Percentiles rank a stretch among this genome's conserved stretches.
Conservation (phyloP, 2,888 invertebrate genomes). For the Synergus gifuensis region DNA sequence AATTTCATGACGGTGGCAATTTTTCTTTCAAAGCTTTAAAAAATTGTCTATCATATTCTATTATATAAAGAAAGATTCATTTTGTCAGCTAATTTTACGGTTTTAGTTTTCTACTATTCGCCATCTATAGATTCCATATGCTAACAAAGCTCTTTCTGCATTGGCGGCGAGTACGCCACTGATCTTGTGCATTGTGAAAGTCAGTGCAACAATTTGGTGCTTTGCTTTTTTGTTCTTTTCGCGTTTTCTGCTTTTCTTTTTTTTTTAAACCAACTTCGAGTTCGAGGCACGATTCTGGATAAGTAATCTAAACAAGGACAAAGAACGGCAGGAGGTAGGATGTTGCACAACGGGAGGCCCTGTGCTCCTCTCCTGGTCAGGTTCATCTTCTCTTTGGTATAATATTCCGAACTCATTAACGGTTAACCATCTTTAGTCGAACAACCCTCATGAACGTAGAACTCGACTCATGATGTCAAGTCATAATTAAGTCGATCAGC, state of each 20-base stretch:
- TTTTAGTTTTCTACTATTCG: background rate
- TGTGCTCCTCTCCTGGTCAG: conserved; percentile 58
- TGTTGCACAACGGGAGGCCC: conserved; percentile 64
- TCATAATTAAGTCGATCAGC: conserved; percentile 66
- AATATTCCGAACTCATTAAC: conserved; percentile 68
- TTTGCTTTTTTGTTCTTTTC: background rate
- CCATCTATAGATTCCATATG: background rate
- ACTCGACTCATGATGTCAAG: conserved; percentile 45
- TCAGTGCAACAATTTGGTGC: background rate
- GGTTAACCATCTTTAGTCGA: conserved; percentile 65
- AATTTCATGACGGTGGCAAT: too few relatives aligned
- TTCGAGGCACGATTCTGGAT: conserved; percentile 44
- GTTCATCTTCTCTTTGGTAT: conserved; percentile 51
- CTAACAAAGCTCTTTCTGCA: background rate
- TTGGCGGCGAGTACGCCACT: background rate
- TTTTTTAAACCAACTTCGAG: conserved; percentile 37
- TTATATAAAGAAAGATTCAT: background rate
- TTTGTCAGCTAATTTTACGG: background rate
- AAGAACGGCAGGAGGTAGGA: conserved; percentile 69
- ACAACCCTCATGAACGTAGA: conserved; percentile 48
- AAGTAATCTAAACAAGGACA: conserved; percentile 69
- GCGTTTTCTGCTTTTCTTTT: background rate
- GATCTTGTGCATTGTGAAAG: conserved; percentile 9
- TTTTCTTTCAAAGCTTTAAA: too few relatives aligned
- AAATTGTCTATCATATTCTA: background rate